A percentile compares a stretch with the other conserved stretches of the same genome.
phyloP scores from a whole-genome alignment of 2,113 vertebrate species.

The Cettia cetti region DNA sequence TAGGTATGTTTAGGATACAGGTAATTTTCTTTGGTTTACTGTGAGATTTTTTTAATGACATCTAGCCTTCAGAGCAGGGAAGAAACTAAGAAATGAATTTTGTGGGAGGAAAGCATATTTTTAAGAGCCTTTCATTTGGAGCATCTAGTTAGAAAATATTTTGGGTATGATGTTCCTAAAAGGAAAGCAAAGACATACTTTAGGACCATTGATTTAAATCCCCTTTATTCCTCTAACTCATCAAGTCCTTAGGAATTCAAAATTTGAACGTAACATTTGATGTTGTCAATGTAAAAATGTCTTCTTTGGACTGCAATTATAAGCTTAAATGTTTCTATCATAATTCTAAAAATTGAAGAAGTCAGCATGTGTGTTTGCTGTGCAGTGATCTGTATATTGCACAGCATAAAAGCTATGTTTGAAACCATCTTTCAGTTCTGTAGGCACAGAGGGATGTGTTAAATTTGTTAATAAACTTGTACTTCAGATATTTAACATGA shows the following conservation, averaged over 20 bases:
- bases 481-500: neutral
- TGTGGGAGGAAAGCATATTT: neutral
- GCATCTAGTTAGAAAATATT: conserved; percentile 6
- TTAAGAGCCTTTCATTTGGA: neutral
- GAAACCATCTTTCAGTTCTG: neutral
- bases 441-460: neutral
- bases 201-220: neutral
- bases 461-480: neutral
- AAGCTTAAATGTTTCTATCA: neutral
- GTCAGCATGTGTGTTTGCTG: neutral
- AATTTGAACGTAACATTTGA: neutral
- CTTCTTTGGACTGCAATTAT: neutral
- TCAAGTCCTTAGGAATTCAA: neutral
- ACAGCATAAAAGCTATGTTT: neutral
- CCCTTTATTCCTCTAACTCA: neutral
- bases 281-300: neutral
- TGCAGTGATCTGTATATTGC: neutral
- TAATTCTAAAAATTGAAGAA: neutral
- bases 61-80: neutral
- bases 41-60: neutral
- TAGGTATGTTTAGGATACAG: neutral
- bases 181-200: neutral
- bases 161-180: neutral
- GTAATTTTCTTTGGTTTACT: neutral
- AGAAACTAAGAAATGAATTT: neutral